Evolutionary conservation across 2,113 vertebrate genomes (phyloP), one percentile per base, ranked within the genome.

Genomic region (Brachypodius melanocephalos): DNA sequence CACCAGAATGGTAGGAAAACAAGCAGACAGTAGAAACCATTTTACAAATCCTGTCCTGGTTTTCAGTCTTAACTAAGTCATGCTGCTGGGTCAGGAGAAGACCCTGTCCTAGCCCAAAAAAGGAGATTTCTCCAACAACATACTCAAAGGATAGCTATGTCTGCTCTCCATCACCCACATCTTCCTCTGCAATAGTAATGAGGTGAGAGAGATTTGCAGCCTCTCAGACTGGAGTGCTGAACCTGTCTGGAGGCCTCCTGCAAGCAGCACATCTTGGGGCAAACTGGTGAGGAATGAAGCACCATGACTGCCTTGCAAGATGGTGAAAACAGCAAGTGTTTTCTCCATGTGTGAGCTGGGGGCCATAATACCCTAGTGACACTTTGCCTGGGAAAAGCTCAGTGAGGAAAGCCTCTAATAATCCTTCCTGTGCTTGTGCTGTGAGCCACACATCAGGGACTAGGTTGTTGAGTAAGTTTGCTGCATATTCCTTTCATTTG

Each of bases 161-260:
- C 94, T 95, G 95, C 78, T 93, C 87, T 91, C 87, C 46, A 26
- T 89, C 93, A 94, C 12, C 58, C 71, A 66, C 87, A 75, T 95
- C 87, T 85, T 52, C 67, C 43, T 88, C 77, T 43, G 54, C 86
- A 89, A 6, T 31, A 82, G 62, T 91, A 91, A 95, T 10, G 87
- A 96, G 58, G 91, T 93, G 89, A 91, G 78, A 94, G 49, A 94
- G 91, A 93, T 96, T 85, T 96, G 85, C 89, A 95, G 93, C 46
- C 87, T 88, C 80, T 95, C 29, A 89, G 73, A 74, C 93, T 74
- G 38, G 1, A 32, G 54, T 3, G 25, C 46, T 87, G 7, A 57
- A 40, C 67, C 51, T 17, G 29, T 69, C 80, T 49, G 69, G 81
- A 95, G 86, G 46, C 55, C 81, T 76, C 28, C 0, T 1, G 78